Evolutionary conservation across 2,888 invertebrate species (phyloP).

Genomic region (Zele albiditarsus): DNA sequence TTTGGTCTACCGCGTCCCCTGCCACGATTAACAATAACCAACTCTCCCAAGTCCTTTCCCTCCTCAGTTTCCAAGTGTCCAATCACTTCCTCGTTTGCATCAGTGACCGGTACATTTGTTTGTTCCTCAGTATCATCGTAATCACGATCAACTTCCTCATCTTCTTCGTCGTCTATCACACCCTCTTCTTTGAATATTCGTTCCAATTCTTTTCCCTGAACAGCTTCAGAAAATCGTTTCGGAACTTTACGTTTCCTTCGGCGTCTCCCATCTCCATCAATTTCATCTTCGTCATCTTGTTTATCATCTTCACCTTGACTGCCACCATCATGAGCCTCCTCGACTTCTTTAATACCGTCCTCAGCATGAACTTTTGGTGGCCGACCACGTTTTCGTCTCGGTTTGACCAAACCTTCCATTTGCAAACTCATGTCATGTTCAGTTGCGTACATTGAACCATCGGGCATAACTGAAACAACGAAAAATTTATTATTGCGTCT

Average conservation of each 20-base stretch:
- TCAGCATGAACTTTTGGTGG: slow-evolving; percentile 78
- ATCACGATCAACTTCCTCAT: slow-evolving; percentile 67
- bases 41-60: slow-evolving; percentile 77
- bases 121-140: slow-evolving; percentile 64
- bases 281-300: slow-evolving; percentile 68
- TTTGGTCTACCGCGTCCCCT: slow-evolving; percentile 76
- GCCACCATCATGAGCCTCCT: slow-evolving; percentile 54
- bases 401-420: slow-evolving; percentile 79
- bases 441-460: slow-evolving; percentile 78
- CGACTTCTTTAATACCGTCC: slow-evolving; percentile 52
- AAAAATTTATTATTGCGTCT: neutral
- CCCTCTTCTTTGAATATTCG: slow-evolving; percentile 83
- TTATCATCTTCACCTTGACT: slow-evolving; percentile 68
- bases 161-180: slow-evolving; percentile 78
- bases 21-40: slow-evolving; percentile 77
- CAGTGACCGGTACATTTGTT: slow-evolving; percentile 55
- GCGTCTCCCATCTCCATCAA: slow-evolving; percentile 76
- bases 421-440: slow-evolving; percentile 80
- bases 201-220: slow-evolving; percentile 83
- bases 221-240: slow-evolving; percentile 74
- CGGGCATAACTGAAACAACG: slow-evolving; percentile 75
- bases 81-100: slow-evolving; percentile 75
- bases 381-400: slow-evolving; percentile 81
- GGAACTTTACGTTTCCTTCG: slow-evolving; percentile 80
- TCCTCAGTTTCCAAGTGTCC: slow-evolving; percentile 80